A percentile compares a stretch with the other conserved stretches of the same genome.
phyloP scores from a whole-genome alignment of 2,113 vertebrate genomes.

The Orycteropus afer region DNA sequence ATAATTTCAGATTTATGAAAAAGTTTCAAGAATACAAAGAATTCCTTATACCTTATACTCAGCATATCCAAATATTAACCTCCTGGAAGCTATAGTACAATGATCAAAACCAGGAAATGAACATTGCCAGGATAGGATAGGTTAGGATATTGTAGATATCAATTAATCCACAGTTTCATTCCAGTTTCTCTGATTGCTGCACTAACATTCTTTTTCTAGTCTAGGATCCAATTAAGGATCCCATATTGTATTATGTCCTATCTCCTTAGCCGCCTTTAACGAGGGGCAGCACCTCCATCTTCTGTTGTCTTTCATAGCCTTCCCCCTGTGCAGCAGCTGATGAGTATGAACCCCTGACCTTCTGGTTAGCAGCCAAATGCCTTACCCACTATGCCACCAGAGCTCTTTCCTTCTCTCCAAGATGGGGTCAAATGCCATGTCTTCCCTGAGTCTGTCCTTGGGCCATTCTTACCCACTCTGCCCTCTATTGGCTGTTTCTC shows the following conservation, averaged over 20 bases:
- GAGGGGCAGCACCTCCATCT: too few species aligned
- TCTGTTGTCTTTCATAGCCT: too few species aligned
- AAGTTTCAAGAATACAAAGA: background rate
- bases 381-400: too few species aligned
- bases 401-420: background rate
- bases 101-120: conserved; percentile 24
- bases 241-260: too few species aligned
- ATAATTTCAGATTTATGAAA: conserved; percentile 16
- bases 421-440: background rate
- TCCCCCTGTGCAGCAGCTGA: too few species aligned
- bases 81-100: background rate
- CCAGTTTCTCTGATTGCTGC: background rate
- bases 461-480: background rate
- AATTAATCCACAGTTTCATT: background rate
- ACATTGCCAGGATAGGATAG: background rate
- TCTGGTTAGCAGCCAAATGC: too few species aligned
- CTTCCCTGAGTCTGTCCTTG: background rate
- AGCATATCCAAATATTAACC: background rate
- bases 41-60: background rate
- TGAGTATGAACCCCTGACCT: too few species aligned
- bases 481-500: background rate
- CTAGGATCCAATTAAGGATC: background rate
- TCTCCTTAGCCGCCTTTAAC: background rate
- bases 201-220: background rate
- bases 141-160: background rate